These are phyloP conservation scores for Cecropterus lyciades DNA, from an alignment of 1,140 invertebrate species.

Conservation along the genomic window DNA sequence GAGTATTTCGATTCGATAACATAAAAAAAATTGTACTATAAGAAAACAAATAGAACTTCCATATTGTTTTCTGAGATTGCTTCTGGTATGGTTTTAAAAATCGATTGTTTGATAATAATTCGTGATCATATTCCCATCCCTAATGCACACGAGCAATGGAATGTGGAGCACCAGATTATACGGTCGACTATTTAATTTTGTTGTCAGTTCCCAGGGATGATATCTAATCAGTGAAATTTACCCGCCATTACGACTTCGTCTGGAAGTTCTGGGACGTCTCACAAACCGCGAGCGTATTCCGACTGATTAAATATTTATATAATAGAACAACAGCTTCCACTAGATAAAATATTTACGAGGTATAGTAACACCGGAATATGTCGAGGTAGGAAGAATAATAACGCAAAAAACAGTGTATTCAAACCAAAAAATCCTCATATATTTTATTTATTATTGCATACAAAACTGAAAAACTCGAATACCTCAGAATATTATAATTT, in stretches of 20 bases:
- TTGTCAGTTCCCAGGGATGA: constrained; percentile 73
- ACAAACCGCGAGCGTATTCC: constrained; percentile 47
- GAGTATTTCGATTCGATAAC: too few relatives aligned
- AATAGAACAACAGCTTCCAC: constrained; percentile 66
- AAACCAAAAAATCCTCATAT: neutral
- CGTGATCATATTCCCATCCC: too few relatives aligned
- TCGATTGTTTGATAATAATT: too few relatives aligned
- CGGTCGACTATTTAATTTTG: constrained; percentile 59
- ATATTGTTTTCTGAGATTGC: too few relatives aligned
- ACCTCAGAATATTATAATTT: too few relatives aligned
- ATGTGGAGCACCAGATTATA: constrained; percentile 53
- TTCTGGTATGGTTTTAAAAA: too few relatives aligned
- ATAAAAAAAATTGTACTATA: too few relatives aligned
- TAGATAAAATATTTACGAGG: constrained; percentile 66
- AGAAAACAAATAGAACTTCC: too few relatives aligned
- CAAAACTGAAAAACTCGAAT: too few relatives aligned
- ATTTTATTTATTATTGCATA: too few relatives aligned
- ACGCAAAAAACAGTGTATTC: neutral
- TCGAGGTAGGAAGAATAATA: neutral
- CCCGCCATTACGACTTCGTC: constrained; percentile 63
- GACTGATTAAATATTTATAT: constrained; percentile 79
- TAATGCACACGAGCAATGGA: constrained; percentile 30
- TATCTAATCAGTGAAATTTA: constrained; percentile 78
- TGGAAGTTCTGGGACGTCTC: constrained; percentile 53
- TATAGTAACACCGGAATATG: constrained; percentile 8